phyloP scores from a whole-genome alignment of 2,113 vertebrate genomes.

The Amphiprion percula region DNA sequence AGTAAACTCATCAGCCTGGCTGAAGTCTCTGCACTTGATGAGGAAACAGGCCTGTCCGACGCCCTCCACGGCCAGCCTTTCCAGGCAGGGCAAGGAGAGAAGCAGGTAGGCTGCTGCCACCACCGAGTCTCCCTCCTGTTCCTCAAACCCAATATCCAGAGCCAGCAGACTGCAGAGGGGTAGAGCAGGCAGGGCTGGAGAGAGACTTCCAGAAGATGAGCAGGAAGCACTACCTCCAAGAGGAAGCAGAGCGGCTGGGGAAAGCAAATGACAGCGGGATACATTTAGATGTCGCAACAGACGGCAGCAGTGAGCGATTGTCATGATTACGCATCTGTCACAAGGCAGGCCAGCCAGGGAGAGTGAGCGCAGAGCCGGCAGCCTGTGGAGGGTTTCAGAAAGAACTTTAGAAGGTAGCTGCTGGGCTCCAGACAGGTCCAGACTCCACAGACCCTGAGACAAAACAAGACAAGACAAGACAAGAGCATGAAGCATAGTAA shows the following conservation, averaged over 20 bases:
- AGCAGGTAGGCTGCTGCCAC: slow-evolving; percentile 76
- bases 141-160: slow-evolving; percentile 79
- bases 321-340: slow-evolving; percentile 69
- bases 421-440: slow-evolving; percentile 79
- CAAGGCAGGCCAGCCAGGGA: slow-evolving; percentile 74
- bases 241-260: slow-evolving; percentile 72
- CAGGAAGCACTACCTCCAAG: slow-evolving; percentile 51
- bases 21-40: slow-evolving; percentile 65
- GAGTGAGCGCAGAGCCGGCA: slow-evolving; percentile 75
- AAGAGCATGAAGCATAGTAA: neutral
- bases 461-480: neutral
- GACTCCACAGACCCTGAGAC: slow-evolving; percentile 73
- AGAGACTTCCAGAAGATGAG: slow-evolving; percentile 5
- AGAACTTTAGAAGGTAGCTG: slow-evolving; percentile 74
- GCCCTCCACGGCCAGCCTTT: slow-evolving; percentile 76
- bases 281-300: slow-evolving; percentile 80
- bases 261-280: slow-evolving; percentile 76
- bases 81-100: slow-evolving; percentile 75
- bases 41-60: slow-evolving; percentile 75
- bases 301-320: slow-evolving; percentile 54
- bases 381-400: slow-evolving; percentile 67
- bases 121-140: slow-evolving; percentile 65
- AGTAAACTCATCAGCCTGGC: slow-evolving; percentile 58
- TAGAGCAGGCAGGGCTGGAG: slow-evolving; percentile 30
- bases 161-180: slow-evolving; percentile 77